Base-by-base conservation (phyloP, 2,888 invertebrate species). In the Neoascia interrupta region DNA sequence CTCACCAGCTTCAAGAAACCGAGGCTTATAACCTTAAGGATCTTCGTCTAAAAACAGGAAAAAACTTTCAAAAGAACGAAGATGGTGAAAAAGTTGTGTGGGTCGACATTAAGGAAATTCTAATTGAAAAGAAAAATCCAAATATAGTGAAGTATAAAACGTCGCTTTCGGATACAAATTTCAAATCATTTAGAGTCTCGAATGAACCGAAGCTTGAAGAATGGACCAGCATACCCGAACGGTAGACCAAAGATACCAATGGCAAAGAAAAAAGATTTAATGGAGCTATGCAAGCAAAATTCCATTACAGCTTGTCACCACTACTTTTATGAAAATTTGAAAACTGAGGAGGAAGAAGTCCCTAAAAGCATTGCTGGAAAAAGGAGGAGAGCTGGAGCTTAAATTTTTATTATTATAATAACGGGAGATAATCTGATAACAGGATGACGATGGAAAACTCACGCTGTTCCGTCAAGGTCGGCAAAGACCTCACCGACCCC, bases 281-380 rank as follows among this genome's bases (percentile, higher is more conserved):
- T 53, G 53, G 53, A 53, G 13, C 8, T 53, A 15, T 53, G 53
- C 53, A 2, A 36, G 15, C 45, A 49, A 31, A 49, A 49, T 28
- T 49, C 18, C 3, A 49, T 34, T 1, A 49, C 31, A 36, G 18
- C 56, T 19, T 41, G 28, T 11, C 41, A 43, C 13, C 56, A 43
- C 8, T 8, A 39, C 8, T 31, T 56, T 31, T 41, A 41, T 11
- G 31, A 19, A 8, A 41, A 56, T 13, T 41, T 56, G 3, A 11
- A 54, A 39, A 39, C 26, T 18, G 39, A 39, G 23, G 21, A 3
- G 10, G 15, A 13, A 15, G 15, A 4, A 13, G 8, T 13, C 16
- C 15, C 37, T 15, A 15, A 13, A 37, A 15, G 1, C 4, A 13
- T 5, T 15, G 15, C 5, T 15, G 15, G 13, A n/a, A 36, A n/a